A percentile compares a stretch with the other conserved stretches of the same genome.
These are phyloP conservation scores for Aphidoletes aphidimyza DNA, from an alignment of 2,888 invertebrate species.

Conservation along the genomic window DNA sequence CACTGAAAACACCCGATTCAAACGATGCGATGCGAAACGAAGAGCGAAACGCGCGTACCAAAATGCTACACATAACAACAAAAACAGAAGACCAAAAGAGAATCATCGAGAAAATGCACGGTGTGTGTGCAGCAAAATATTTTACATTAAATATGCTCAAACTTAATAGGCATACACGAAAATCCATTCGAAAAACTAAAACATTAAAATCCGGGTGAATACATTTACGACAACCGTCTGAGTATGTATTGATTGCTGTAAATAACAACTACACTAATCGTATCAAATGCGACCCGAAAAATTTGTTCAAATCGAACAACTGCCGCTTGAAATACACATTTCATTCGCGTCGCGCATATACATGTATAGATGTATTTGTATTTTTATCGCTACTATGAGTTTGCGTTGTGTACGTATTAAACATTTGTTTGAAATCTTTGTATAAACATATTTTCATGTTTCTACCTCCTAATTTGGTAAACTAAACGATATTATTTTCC, in stretches of 20 bases:
- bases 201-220: neutral
- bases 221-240: neutral
- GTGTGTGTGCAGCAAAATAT: constrained; percentile 12
- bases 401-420: neutral
- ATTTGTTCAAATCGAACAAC: neutral
- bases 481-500: constrained; percentile 57
- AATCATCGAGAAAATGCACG: no score
- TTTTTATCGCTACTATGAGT: neutral
- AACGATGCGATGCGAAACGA: neutral
- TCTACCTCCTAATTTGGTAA: constrained; percentile 56
- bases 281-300: neutral
- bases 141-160: constrained; percentile 1
- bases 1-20: neutral
- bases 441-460: constrained; percentile 54
- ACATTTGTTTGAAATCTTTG: constrained; percentile 43
- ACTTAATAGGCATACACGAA: neutral
- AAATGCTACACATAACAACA: neutral
- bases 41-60: neutral
- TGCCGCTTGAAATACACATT: neutral
- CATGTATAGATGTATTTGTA: neutral
- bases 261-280: constrained; percentile 51
- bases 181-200: neutral
- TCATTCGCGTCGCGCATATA: neutral
- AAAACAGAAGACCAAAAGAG: neutral
- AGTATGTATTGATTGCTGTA: constrained; percentile 27